Evolutionary conservation across 1,140 invertebrate genomes (phyloP).

Genomic region (Odontomachus brunneus): DNA sequence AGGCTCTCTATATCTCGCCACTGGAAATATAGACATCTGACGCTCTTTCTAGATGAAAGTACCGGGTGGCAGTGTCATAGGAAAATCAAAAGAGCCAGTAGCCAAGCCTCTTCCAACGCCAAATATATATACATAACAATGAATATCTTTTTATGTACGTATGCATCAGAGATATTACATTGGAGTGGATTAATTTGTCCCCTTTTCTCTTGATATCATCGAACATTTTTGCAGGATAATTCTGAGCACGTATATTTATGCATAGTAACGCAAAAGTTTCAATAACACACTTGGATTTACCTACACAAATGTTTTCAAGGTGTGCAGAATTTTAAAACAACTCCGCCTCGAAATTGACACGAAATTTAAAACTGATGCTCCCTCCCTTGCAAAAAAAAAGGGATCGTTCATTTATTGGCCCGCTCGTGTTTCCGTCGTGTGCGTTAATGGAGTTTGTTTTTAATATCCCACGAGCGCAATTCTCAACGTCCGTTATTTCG

Average conservation of each 20-base stretch:
- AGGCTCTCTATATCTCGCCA: background rate
- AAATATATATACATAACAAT: background rate
- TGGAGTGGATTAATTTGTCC: too few species aligned
- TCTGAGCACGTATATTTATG: background rate
- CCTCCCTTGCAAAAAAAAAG: background rate
- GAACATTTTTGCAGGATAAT: background rate
- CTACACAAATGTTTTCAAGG: background rate
- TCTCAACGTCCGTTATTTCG: slow-evolving; percentile 41
- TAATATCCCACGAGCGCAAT: slow-evolving; percentile 47
- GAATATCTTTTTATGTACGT: background rate
- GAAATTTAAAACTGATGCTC: slow-evolving; percentile 23
- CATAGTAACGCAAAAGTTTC: background rate
- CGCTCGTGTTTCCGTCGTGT: slow-evolving; percentile 3
- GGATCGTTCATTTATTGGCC: slow-evolving; percentile 12
- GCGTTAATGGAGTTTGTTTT: slow-evolving; percentile 35
- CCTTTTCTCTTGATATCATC: too few species aligned
- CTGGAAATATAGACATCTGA: slow-evolving; percentile 37
- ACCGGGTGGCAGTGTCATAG: background rate
- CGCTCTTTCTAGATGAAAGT: slow-evolving; percentile 2
- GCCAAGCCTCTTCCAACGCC: too few species aligned
- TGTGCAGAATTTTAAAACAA: background rate
- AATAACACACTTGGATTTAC: background rate
- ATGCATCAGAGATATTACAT: too few species aligned
- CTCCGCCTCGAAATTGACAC: slow-evolving; percentile 7
- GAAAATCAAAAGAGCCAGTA: background rate